Percentiles rank a stretch among this genome's conserved stretches.
These are phyloP conservation scores for Urosaurus nigricauda DNA, from an alignment of 2,797 vertebrate species.

Conservation along the genomic window DNA sequence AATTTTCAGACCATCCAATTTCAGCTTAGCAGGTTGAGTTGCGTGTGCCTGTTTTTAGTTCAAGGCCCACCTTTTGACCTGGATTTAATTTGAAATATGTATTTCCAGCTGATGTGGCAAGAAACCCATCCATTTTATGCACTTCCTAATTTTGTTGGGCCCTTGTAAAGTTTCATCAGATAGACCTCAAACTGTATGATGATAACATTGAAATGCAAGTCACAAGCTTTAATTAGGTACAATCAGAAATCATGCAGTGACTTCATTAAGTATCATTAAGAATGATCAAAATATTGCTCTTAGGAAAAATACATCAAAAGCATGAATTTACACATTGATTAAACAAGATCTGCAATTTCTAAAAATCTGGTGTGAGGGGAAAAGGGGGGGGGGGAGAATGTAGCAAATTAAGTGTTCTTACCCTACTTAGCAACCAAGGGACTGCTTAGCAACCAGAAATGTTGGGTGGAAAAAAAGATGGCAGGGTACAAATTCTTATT, in stretches of 20 bases:
- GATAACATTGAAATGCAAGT: slow-evolving; percentile 85
- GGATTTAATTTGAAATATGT: slow-evolving; percentile 63
- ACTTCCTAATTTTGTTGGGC: slow-evolving; percentile 76
- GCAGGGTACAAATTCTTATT: slow-evolving; percentile 71
- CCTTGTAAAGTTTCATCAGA: slow-evolving; percentile 76
- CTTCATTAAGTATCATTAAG: slow-evolving; percentile 89
- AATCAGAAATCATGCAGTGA: slow-evolving; percentile 87
- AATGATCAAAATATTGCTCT: slow-evolving; percentile 89
- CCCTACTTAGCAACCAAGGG: slow-evolving; percentile 84
- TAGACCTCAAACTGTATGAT: slow-evolving; percentile 81
- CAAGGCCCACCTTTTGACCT: slow-evolving; percentile 43
- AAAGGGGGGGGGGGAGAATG: slow-evolving; percentile 78
- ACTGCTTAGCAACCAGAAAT: slow-evolving; percentile 85
- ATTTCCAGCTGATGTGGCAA: slow-evolving; percentile 64
- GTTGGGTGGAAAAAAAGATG: slow-evolving; percentile 74
- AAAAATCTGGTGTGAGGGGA: slow-evolving; percentile 77
- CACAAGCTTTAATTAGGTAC: slow-evolving; percentile 87
- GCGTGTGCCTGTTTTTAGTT: background rate
- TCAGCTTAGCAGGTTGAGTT: background rate
- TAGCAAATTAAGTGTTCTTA: slow-evolving; percentile 84
- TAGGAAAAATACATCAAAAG: slow-evolving; percentile 88
- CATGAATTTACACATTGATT: slow-evolving; percentile 87
- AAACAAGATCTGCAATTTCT: slow-evolving; percentile 86
- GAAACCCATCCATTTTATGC: slow-evolving; percentile 66
- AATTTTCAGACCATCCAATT: slow-evolving; percentile 27